Conservation (phyloP, 1,140 invertebrate genomes). For the Latrodectus geometricus region DNA sequence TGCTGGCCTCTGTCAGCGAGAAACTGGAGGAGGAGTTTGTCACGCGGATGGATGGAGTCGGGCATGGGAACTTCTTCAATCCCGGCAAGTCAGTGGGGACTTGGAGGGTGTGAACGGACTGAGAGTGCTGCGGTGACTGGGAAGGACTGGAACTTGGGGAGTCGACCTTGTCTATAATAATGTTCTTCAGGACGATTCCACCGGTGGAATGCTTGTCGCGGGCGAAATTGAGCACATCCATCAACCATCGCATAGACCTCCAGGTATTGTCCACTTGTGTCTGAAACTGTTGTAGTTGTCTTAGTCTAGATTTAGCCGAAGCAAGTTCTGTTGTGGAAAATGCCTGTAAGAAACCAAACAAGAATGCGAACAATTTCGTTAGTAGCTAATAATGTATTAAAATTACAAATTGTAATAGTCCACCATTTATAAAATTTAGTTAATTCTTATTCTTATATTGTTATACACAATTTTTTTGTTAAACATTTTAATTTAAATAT, state of each 20-base stretch:
- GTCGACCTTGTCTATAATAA: conserved; percentile 61
- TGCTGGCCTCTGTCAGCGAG: conserved; percentile 24
- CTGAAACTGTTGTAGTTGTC: conserved; percentile 84
- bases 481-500: too few relatives aligned
- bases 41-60: conserved; percentile 26
- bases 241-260: conserved; percentile 93
- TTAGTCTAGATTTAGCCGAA: conserved; percentile 84
- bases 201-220: conserved; percentile 76
- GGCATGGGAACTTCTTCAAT: conserved; percentile 8
- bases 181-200: conserved; percentile 66
- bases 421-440: neutral
- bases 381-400: neutral
- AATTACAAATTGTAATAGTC: neutral
- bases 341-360: conserved; percentile 72
- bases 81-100: conserved; percentile 20
- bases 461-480: too few relatives aligned
- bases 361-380: neutral
- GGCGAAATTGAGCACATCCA: conserved; percentile 92
- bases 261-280: conserved; percentile 84
- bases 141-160: conserved; percentile 43
- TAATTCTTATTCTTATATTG: neutral
- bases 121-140: conserved; percentile 52
- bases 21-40: conserved; percentile 42
- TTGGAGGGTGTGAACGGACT: conserved; percentile 30
- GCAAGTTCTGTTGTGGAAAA: conserved; percentile 90